Base-by-base conservation (phyloP, 2,113 vertebrate species). In the Spheniscus mendiculus region DNA sequence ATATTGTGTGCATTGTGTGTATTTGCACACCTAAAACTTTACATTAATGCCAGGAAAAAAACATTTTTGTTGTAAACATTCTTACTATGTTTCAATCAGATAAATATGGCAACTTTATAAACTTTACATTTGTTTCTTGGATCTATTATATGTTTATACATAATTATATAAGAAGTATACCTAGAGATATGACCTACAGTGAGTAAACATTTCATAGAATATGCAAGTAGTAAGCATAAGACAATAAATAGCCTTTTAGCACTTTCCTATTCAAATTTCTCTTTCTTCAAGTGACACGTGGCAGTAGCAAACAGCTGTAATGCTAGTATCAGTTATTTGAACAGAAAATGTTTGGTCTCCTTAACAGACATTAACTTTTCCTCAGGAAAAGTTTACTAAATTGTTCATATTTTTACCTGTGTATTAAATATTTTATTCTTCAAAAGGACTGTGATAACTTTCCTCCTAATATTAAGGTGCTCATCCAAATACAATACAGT, bases 51-150 rank as follows among this genome's bases (percentile, higher is more conserved):
- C 61, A 94, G 66, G 59, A 80, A 92, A 83, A 83, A 6, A 6
- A 88, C 16, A 8, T 45, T 74, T 56, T 38, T 78, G 27, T 71
- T 92, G 56, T 74, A 58, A 62, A 42, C 10, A 56, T 3, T 44
- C 56, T 52, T 83, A 83, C 77, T 96, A 34, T 45, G 34, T 16
- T 77, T 55, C 15, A 89, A 52, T 73, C 65, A 78, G 56, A 36
- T 71, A 85, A 61, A 82, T 89, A 82, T 63, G 59, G 40, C 12
- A 74, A 81, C 93, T 27, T 90, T 89, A 86, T 71, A 32, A 63
- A 13, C 34, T 40, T 81, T 94, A 32, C 34, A 52, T 94, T 92
- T 96, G 25, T 88, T 95, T 90, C 93, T 44, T n/a, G 74, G 53
- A 85, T 93, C 29, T 56, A 74, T 74, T 80, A 69, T 63, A 83